Evolutionary conservation across 2,113 vertebrate genomes (phyloP).

Genomic region (Neomonachus schauinslandi): DNA sequence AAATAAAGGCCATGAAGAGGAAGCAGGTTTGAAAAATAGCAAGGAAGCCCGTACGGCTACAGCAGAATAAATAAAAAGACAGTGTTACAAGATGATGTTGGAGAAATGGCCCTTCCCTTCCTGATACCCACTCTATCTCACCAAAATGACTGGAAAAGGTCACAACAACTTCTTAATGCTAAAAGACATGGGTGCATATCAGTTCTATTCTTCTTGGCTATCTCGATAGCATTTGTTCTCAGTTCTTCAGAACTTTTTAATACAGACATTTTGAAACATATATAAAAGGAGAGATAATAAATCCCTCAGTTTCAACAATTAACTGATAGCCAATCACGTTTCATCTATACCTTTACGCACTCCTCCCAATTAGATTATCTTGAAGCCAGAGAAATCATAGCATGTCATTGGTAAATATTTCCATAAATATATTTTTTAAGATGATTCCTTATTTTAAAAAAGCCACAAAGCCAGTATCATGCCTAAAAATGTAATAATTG

Average conservation of each 20-base stretch:
- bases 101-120: not conserved
- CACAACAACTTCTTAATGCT: not conserved
- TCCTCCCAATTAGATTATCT: not conserved
- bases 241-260: not conserved
- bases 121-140: not conserved
- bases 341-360: not conserved
- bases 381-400: conserved; percentile 4
- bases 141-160: not conserved
- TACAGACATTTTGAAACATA: not conserved
- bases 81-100: not conserved
- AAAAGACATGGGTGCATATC: not conserved
- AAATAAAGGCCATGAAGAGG: not conserved
- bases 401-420: not conserved
- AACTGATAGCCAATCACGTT: not conserved
- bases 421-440: not conserved
- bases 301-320: not conserved
- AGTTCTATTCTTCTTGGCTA: not conserved
- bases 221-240: not conserved
- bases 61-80: not conserved
- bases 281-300: not conserved
- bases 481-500: not conserved
- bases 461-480: not conserved
- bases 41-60: not conserved
- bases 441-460: not conserved
- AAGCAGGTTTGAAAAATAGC: not conserved